Percentiles rank a stretch among this genome's conserved stretches.
Evolutionary conservation across 1,140 invertebrate genomes (phyloP).

Genomic region (Zelostemma sp.): DNA sequence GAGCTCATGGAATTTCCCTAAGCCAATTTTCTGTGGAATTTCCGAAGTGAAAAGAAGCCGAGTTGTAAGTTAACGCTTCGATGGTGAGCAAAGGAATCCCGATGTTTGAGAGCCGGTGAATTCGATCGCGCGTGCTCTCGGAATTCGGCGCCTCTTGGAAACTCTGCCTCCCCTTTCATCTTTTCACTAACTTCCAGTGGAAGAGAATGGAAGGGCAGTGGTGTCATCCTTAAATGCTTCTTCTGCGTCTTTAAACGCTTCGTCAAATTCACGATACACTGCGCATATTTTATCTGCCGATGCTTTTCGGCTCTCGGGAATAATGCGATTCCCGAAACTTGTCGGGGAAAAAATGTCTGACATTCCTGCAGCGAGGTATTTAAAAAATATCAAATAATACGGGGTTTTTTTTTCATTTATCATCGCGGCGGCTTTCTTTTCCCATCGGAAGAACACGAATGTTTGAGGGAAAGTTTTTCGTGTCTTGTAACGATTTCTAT

Average conservation of each 20-base stretch:
- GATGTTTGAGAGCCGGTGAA: background rate
- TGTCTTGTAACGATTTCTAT: background rate
- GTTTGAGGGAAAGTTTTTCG: background rate
- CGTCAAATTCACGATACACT: background rate
- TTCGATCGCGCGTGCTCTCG: slow-evolving; percentile 7
- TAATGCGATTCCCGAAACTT: background rate
- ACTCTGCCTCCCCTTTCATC: background rate
- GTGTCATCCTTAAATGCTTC: slow-evolving; percentile 11
- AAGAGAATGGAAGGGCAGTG: background rate
- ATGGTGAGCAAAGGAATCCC: slow-evolving; percentile 14
- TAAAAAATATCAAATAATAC: slow-evolving; percentile 3
- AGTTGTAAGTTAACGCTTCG: slow-evolving; percentile 35
- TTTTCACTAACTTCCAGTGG: slow-evolving; percentile 5
- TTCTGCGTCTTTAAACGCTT: slow-evolving; percentile 3
- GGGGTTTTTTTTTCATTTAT: background rate
- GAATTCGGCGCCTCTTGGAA: slow-evolving; percentile 9
- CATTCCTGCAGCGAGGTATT: background rate
- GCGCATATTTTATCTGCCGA: background rate
- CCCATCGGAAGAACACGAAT: background rate
- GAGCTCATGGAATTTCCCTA: slow-evolving; percentile 30
- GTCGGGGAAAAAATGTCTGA: background rate
- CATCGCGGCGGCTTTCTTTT: too few species aligned
- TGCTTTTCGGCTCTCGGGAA: slow-evolving; percentile 1
- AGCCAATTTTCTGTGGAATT: slow-evolving; percentile 46
- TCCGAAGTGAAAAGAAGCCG: slow-evolving; percentile 7